A percentile compares a stretch with the other conserved stretches of the same genome.
phyloP scores from a whole-genome alignment of 1,140 invertebrate genomes.

The Piezodorus guildinii region DNA sequence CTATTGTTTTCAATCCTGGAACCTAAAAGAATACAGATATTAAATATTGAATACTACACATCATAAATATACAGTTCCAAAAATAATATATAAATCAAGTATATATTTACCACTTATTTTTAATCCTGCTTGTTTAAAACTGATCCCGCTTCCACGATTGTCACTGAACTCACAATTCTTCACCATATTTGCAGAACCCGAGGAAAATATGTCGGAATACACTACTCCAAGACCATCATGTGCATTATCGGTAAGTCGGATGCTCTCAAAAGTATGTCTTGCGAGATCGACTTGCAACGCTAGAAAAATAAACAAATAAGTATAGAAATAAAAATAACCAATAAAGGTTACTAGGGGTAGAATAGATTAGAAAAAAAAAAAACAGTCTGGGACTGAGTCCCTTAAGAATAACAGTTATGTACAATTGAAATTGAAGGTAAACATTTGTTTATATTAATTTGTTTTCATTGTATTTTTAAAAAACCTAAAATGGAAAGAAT shows the following conservation, averaged over 20 bases:
- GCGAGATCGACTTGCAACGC: slow-evolving; percentile 95
- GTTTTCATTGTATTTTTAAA: too few species aligned
- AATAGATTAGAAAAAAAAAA: too few species aligned
- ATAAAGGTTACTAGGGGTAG: too few species aligned
- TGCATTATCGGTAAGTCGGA: slow-evolving; percentile 66
- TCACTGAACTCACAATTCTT: slow-evolving; percentile 78
- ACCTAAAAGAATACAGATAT: slow-evolving; percentile 17
- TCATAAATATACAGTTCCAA: background rate
- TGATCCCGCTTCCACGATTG: slow-evolving; percentile 79
- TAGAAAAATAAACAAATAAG: slow-evolving; percentile 29
- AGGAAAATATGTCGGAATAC: slow-evolving; percentile 78
- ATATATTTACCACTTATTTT: slow-evolving; percentile 47
- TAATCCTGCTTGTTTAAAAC: slow-evolving; percentile 75
- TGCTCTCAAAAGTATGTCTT: slow-evolving; percentile 75
- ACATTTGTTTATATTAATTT: too few species aligned
- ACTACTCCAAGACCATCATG: slow-evolving; percentile 79
- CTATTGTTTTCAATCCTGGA: slow-evolving; percentile 67
- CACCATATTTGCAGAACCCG: slow-evolving; percentile 71
- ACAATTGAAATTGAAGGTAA: too few species aligned
- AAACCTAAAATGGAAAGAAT: too few species aligned
- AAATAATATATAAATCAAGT: background rate
- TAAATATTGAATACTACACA: background rate
- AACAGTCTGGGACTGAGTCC: too few species aligned
- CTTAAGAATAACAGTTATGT: too few species aligned
- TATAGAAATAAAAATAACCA: slow-evolving; percentile 18